Evolutionary conservation across 2,113 vertebrate genomes (phyloP).

Genomic region (Ammodytes marinus): DNA sequence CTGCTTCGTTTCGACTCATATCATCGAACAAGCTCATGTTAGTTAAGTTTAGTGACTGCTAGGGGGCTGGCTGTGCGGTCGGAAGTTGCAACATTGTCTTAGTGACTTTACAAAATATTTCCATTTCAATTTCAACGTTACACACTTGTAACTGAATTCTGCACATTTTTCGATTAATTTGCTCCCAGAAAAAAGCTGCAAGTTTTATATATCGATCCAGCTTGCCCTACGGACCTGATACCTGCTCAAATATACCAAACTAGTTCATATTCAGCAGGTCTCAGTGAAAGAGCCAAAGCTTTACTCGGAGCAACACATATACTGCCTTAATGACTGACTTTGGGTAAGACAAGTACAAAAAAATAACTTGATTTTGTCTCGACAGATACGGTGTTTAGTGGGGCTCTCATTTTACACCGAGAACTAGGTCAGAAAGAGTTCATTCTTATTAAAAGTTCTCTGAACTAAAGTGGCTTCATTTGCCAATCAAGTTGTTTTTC

Average conservation of each 20-base stretch:
- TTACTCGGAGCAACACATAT: conserved; percentile 11
- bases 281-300: conserved; percentile 66
- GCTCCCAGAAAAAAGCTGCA: conserved; percentile 20
- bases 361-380: conserved; percentile 7
- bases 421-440: neutral
- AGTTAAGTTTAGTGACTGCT: conserved; percentile 45
- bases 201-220: neutral
- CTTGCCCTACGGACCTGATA: conserved; percentile 13
- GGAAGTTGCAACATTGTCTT: conserved; percentile 43
- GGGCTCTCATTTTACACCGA: neutral
- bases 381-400: neutral
- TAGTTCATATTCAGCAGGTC: conserved; percentile 30
- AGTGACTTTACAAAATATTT: conserved; percentile 59
- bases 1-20: conserved; percentile 45
- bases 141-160: conserved; percentile 18
- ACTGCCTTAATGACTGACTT: conserved; percentile 74
- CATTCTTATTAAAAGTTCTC: conserved; percentile 4
- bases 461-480: too few relatives aligned
- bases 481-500: neutral
- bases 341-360: conserved; percentile 46
- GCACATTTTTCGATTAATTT: conserved; percentile 36
- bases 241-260: conserved; percentile 34
- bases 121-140: conserved; percentile 22
- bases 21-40: conserved; percentile 53
- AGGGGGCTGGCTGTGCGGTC: conserved; percentile 17